Percentiles rank a stretch among this genome's conserved stretches.
phyloP scores from a whole-genome alignment of 2,888 invertebrate genomes.

The Macaria notata region DNA sequence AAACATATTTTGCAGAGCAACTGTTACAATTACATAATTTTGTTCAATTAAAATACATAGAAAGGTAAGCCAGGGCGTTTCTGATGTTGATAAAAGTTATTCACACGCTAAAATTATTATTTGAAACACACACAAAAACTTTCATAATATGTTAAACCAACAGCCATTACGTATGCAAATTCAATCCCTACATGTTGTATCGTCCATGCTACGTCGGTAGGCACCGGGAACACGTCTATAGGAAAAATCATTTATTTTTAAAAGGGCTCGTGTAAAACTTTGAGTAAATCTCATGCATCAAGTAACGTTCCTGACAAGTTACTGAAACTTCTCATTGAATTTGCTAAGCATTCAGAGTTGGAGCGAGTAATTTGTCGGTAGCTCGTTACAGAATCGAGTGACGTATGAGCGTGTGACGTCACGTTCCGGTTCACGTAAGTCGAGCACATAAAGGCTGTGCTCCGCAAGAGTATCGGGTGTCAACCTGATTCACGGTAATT shows the following conservation, averaged over 20 bases:
- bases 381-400: slow-evolving; percentile 3
- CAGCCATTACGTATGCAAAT: slow-evolving; percentile 22
- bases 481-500: background rate
- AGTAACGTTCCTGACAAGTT: background rate
- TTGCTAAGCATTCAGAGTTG: background rate
- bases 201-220: slow-evolving; percentile 9
- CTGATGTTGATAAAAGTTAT: slow-evolving; percentile 5
- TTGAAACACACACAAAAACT: slow-evolving; percentile 18
- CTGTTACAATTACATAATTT: no score
- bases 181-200: slow-evolving; percentile 13
- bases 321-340: slow-evolving; percentile 10
- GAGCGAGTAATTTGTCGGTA: background rate
- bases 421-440: background rate
- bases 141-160: slow-evolving; percentile 19
- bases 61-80: no score
- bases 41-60: no score
- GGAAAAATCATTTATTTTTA: slow-evolving; percentile 19
- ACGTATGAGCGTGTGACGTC: slow-evolving; percentile 8
- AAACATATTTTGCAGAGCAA: no score
- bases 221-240: slow-evolving; percentile 9
- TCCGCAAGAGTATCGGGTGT: background rate
- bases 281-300: slow-evolving; percentile 8
- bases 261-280: slow-evolving; percentile 11
- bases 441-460: background rate
- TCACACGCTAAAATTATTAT: slow-evolving; percentile 9